Evolutionary conservation across 1,140 invertebrate genomes (phyloP).

Genomic region (Anadara kagoshimensis): DNA sequence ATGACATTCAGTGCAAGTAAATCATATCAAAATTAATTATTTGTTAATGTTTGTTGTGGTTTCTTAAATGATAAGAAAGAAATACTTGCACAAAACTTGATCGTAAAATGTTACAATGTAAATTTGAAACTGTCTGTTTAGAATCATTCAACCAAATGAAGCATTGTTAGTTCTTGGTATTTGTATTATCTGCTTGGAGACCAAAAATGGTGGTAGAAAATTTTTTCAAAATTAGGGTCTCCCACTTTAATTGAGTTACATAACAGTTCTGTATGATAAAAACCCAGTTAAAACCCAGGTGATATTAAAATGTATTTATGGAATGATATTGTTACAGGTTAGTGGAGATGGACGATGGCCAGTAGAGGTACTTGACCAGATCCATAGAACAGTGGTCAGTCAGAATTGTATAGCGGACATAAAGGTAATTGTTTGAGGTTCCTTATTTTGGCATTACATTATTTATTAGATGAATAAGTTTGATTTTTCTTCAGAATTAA

Average conservation of each 20-base stretch:
- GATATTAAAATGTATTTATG: background rate
- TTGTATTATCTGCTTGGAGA: too few relatives aligned
- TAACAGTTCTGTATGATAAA: background rate
- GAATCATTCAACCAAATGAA: too few relatives aligned
- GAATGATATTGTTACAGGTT: constrained; percentile 27
- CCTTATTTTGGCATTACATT: too few relatives aligned
- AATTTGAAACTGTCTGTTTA: constrained; percentile 3
- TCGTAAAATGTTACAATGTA: background rate
- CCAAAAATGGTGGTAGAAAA: background rate
- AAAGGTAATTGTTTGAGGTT: constrained; percentile 30
- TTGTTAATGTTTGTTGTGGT: too few relatives aligned
- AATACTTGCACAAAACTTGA: too few relatives aligned
- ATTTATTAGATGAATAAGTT: too few relatives aligned
- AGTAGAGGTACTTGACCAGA: constrained; percentile 25
- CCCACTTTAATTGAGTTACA: background rate
- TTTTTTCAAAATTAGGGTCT: background rate
- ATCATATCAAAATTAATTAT: too few relatives aligned
- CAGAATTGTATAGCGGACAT: constrained; percentile 34
- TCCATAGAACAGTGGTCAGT: constrained; percentile 39
- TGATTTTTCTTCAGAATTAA: too few relatives aligned
- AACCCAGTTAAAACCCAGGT: background rate
- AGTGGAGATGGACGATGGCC: constrained; percentile 40
- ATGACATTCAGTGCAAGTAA: too few relatives aligned
- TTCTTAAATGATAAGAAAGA: too few relatives aligned
- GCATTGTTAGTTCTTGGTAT: too few relatives aligned